phyloP scores from a whole-genome alignment of 1,140 invertebrate genomes.

The Hirudo medicinalis region DNA sequence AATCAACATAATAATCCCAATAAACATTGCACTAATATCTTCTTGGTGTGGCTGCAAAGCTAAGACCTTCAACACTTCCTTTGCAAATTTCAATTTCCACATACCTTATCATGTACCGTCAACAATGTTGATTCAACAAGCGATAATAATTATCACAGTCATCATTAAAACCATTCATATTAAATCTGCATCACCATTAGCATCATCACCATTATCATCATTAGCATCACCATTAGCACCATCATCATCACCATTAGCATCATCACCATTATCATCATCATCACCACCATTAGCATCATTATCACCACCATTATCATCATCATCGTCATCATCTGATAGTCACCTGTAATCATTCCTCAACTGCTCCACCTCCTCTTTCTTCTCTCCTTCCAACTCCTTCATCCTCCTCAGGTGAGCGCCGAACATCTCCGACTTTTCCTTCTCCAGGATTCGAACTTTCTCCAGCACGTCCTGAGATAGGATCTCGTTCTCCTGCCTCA shows the following conservation, averaged over 20 bases:
- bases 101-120: too few relatives aligned
- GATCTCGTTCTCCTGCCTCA: conserved; percentile 15
- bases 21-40: too few relatives aligned
- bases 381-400: conserved; percentile 10
- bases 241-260: too few relatives aligned
- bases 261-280: not conserved
- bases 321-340: not conserved
- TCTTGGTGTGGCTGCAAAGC: not conserved
- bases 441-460: conserved; percentile 15
- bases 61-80: not conserved
- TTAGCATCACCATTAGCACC: not conserved
- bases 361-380: conserved; percentile 9
- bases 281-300: not conserved
- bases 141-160: not conserved
- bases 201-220: too few relatives aligned
- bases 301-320: too few relatives aligned
- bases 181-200: not conserved
- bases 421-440: conserved; percentile 12
- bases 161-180: not conserved
- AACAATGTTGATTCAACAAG: too few relatives aligned
- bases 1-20: not conserved
- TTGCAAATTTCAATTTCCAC: not conserved
- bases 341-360: conserved; percentile 11
- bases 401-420: conserved; percentile 1
- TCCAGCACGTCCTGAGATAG: conserved; percentile 12